phyloP scores from a whole-genome alignment of 2,888 invertebrate genomes.

The Caenorhabditis uteleia region DNA sequence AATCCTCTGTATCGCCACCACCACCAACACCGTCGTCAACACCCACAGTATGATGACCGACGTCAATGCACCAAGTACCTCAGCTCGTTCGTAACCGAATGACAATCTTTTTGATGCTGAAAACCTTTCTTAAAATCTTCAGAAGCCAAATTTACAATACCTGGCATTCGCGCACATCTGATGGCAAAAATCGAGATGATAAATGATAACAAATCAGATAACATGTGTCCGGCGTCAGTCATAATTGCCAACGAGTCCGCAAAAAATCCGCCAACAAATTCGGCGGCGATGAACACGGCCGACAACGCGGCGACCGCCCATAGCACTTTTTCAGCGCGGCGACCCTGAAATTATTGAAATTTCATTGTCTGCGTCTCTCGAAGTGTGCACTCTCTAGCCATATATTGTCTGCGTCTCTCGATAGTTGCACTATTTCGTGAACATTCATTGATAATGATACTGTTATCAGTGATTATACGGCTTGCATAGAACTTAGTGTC shows the following conservation, averaged over 20 bases:
- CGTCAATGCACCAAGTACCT: conserved; percentile 55
- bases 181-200: conserved; percentile 93
- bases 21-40: conserved; percentile 90
- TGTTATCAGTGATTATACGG: too few species aligned
- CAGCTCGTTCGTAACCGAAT: conserved; percentile 89
- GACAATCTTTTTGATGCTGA: conserved; percentile 83
- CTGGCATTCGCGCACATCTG: conserved; percentile 82
- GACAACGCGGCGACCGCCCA: conserved; percentile 56
- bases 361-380: conserved; percentile 1
- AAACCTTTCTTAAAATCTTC: conserved; percentile 7
- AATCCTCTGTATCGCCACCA: conserved; percentile 87
- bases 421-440: too few species aligned
- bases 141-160: too few species aligned
- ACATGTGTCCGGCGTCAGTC: conserved; percentile 88
- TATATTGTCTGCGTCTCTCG: neutral
- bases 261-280: conserved; percentile 68
- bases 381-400: neutral
- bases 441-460: too few species aligned
- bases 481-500: too few species aligned
- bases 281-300: conserved; percentile 55
- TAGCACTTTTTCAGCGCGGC: conserved; percentile 54
- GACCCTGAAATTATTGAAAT: conserved; percentile 41
- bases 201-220: conserved; percentile 96
- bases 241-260: conserved; percentile 83
- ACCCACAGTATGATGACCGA: conserved; percentile 97